Conservation (phyloP, 2,113 vertebrate species). For the Craseonycteris thonglongyai region DNA sequence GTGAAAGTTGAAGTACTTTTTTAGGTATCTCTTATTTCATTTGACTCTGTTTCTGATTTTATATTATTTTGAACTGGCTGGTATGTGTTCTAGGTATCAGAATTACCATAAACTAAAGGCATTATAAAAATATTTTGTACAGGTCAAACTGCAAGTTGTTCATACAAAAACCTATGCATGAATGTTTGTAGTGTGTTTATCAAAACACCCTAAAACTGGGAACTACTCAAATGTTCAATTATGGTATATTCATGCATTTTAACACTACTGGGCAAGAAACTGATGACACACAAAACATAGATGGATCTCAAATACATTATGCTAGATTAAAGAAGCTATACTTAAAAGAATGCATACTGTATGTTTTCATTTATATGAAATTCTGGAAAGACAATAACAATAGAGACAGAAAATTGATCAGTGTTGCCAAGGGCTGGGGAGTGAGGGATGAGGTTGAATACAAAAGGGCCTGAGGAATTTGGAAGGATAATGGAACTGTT, state of each 20-base stretch:
- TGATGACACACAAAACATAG: background rate
- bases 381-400: background rate
- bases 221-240: background rate
- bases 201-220: background rate
- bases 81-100: constrained; percentile 44
- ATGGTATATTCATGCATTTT: background rate
- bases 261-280: background rate
- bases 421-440: background rate
- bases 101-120: background rate
- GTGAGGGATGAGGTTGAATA: background rate
- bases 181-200: background rate
- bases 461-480: background rate
- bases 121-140: background rate
- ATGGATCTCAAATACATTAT: background rate
- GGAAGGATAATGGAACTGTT: background rate
- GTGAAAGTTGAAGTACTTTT: background rate
- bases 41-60: background rate
- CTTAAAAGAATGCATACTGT: background rate
- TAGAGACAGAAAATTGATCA: background rate
- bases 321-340: constrained; percentile 11
- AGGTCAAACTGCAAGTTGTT: background rate
- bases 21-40: background rate
- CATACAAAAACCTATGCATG: background rate
- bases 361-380: background rate
- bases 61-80: constrained; percentile 66